Percentiles rank a stretch among this genome's conserved stretches.
These are phyloP conservation scores for Mythimna pallens DNA, from an alignment of 2,888 invertebrate species.

Conservation along the genomic window DNA sequence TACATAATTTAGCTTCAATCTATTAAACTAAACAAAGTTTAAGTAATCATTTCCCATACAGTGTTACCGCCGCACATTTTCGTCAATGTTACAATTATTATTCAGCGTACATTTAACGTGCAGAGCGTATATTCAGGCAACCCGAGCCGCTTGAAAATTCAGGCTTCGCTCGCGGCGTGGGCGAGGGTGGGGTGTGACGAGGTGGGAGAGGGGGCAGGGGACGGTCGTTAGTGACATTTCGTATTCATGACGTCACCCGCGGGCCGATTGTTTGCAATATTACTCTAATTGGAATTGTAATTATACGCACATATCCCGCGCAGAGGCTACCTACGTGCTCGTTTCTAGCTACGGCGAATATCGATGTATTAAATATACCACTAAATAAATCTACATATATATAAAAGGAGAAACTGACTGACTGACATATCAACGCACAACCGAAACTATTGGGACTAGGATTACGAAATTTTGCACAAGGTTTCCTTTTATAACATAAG, in stretches of 20 bases:
- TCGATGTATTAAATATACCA: conserved; percentile 3
- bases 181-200: conserved; percentile 42
- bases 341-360: conserved; percentile 64
- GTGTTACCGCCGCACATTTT: conserved; percentile 59
- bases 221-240: conserved; percentile 90
- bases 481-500: too few species aligned
- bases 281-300: conserved; percentile 90
- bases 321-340: conserved; percentile 76
- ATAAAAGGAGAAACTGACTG: too few species aligned
- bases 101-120: conserved; percentile 68
- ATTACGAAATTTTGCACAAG: too few species aligned
- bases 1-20: conserved; percentile 41
- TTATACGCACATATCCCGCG: conserved; percentile 84
- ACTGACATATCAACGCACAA: too few species aligned
- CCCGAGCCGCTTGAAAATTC: conserved; percentile 86
- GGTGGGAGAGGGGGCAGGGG: conserved; percentile 65
- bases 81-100: conserved; percentile 69
- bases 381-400: too few species aligned
- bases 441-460: too few species aligned
- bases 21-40: conserved; percentile 56
- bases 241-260: conserved; percentile 90
- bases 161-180: conserved; percentile 78
- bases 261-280: conserved; percentile 90
- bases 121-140: conserved; percentile 71
- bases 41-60: conserved; percentile 58